Conservation (phyloP, 1,140 invertebrate species). For the Aphidius gifuensis region DNA sequence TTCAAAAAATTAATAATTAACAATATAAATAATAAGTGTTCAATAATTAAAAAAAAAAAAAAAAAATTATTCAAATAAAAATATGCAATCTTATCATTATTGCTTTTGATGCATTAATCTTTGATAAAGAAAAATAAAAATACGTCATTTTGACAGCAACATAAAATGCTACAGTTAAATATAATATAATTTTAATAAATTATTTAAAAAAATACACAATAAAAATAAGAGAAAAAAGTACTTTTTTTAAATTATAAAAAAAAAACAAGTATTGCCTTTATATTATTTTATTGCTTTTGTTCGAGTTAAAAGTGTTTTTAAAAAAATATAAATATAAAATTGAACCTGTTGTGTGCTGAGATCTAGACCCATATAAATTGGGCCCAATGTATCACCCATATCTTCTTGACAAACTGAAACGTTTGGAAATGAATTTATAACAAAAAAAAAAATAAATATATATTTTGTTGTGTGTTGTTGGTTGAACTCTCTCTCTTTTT, state of each 20-base stretch:
- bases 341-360: constrained; percentile 79
- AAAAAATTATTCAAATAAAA: too few relatives aligned
- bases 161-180: too few relatives aligned
- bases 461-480: too few relatives aligned
- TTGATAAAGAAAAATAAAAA: too few relatives aligned
- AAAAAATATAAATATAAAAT: constrained; percentile 11
- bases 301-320: not conserved
- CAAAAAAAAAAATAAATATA: not conserved
- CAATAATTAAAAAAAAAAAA: too few relatives aligned
- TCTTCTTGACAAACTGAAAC: constrained; percentile 22
- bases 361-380: constrained; percentile 71
- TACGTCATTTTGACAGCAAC: too few relatives aligned
- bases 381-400: constrained; percentile 35
- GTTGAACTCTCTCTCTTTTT: too few relatives aligned
- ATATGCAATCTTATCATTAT: too few relatives aligned
- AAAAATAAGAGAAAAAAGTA: not conserved
- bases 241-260: not conserved
- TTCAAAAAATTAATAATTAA: too few relatives aligned
- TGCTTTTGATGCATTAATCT: too few relatives aligned
- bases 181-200: not conserved
- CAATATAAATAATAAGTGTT: too few relatives aligned
- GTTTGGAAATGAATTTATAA: constrained; percentile 21
- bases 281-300: constrained; percentile 3
- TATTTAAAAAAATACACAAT: not conserved
- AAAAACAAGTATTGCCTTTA: not conserved